Base-by-base conservation (phyloP, 2,888 invertebrate species). In the Holacanthella duospinosa region DNA sequence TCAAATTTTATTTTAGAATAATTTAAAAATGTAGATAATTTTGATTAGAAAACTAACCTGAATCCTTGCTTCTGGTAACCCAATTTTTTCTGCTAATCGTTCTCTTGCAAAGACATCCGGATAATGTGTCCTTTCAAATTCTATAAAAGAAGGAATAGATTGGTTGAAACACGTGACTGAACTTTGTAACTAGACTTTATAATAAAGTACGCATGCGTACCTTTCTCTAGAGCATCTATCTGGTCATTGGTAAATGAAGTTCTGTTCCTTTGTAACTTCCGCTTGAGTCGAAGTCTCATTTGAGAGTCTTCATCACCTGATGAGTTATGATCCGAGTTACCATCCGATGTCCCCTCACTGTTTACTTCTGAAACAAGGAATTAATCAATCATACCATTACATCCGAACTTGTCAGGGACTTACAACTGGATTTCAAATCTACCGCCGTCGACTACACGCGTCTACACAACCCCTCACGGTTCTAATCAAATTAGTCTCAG, bases 221-320 rank as follows among this genome's bases (percentile, higher is more conserved):
- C 96, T 88, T 95, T 96, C 81, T 97, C 97, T 75, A 96, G 83
- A 77, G 93, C 93, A 79, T 99, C 97, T 76, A 99, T 94, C 80
- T 97, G 97, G 77, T 95, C 95, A 77, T 96, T 96, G 74, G 95
- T 95, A 80, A 99, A 97, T 64, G 94, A 94, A 61, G 97, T 97
- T 74, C 97, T 83, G 80, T 97, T 97, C 76, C 97, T 83, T 80
- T 99, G 97, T 69, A 97, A 82, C 79, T 97, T 97, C 76, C 96
- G 82, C 80, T 97, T 97, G 73, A 97, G 84, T 75, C 94, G 84
- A 75, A 96, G 81, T 75, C 96, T 84, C 81, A 93, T 86, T 78
- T 95, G 94, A 26, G 89, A 90, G 77, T 93, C 93, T 68, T 79
- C 78, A 63, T 79, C 77, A 2, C 75, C 89, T 19, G 91, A 90